A percentile compares a stretch with the other conserved stretches of the same genome.
Evolutionary conservation across 2,888 invertebrate species (phyloP).

Genomic region (Eueremaeus valkanovi): DNA sequence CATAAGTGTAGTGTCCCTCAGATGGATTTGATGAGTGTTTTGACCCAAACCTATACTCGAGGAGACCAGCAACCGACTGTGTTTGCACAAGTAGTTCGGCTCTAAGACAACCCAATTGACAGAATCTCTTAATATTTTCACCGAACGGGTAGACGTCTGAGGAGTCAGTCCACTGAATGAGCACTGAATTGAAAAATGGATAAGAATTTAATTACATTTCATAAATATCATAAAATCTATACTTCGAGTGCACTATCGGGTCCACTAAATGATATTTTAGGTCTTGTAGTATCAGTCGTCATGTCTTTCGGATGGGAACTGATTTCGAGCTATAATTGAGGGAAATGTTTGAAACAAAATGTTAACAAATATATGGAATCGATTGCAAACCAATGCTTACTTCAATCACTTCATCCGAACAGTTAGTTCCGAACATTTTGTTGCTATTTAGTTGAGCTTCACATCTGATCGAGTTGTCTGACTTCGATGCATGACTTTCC

Average conservation of each 20-base stretch:
- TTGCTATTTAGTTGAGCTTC: too few species aligned
- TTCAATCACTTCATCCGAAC: not conserved
- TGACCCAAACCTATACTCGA: constrained; percentile 50
- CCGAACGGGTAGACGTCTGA: constrained; percentile 49
- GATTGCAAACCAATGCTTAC: not conserved
- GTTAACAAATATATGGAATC: not conserved
- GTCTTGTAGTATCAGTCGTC: constrained; percentile 10
- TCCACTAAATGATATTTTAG: constrained; percentile 61
- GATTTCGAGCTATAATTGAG: constrained; percentile 27
- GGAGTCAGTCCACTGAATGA: constrained; percentile 23
- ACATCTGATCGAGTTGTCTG: too few species aligned
- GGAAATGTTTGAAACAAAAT: too few species aligned
- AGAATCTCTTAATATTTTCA: constrained; percentile 69
- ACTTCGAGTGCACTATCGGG: constrained; percentile 79
- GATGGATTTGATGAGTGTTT: constrained; percentile 50
- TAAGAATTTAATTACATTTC: not conserved
- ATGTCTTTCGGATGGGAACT: not conserved
- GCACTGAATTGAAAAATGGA: not conserved
- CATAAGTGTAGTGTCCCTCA: constrained; percentile 82
- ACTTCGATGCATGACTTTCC: too few species aligned
- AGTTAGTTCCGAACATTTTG: too few species aligned
- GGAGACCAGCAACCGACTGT: constrained; percentile 59
- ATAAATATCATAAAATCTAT: not conserved
- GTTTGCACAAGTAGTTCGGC: constrained; percentile 63
- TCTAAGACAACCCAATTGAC: constrained; percentile 82